These are phyloP conservation scores for Eufriesea mexicana DNA, from an alignment of 1,140 invertebrate genomes.

Conservation along the genomic window DNA sequence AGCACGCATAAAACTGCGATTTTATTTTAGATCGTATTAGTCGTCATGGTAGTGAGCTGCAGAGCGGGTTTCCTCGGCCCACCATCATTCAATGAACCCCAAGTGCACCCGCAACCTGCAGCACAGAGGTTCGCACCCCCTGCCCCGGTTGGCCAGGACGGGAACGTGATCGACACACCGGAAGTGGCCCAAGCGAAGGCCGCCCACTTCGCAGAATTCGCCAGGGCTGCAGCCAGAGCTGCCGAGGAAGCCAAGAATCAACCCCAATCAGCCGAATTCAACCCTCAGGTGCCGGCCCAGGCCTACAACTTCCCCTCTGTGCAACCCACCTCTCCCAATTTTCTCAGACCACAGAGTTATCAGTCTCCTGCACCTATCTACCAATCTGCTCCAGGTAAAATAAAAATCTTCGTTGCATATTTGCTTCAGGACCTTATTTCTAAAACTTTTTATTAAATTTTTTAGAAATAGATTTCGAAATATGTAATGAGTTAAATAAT, in stretches of 20 bases:
- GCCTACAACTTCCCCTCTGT: conserved; percentile 31
- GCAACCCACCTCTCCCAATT: conserved; percentile 46
- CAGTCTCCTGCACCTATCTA: conserved; percentile 42
- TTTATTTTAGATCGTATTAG: conserved; percentile 70
- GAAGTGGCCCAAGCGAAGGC: conserved; percentile 82
- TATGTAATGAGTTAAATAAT: too few relatives aligned
- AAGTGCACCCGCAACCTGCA: conserved; percentile 49
- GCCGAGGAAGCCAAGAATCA: conserved; percentile 67
- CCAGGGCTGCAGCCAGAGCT: conserved; percentile 76
- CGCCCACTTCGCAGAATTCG: conserved; percentile 82
- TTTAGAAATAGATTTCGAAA: too few relatives aligned
- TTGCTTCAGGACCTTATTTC: too few relatives aligned
- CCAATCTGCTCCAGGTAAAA: conserved; percentile 31
- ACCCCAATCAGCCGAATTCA: background rate
- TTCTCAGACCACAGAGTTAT: conserved; percentile 35
- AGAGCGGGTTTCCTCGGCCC: conserved; percentile 71
- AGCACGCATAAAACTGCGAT: too few relatives aligned
- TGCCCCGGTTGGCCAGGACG: conserved; percentile 83
- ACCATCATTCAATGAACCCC: conserved; percentile 71
- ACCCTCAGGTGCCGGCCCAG: background rate
- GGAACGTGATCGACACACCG: conserved; percentile 82
- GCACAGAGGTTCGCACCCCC: conserved; percentile 77
- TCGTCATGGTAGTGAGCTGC: conserved; percentile 63
- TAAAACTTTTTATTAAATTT: background rate
- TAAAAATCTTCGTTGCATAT: too few relatives aligned